Conservation (phyloP, 2,113 vertebrate species). For the Piprites chloris region DNA sequence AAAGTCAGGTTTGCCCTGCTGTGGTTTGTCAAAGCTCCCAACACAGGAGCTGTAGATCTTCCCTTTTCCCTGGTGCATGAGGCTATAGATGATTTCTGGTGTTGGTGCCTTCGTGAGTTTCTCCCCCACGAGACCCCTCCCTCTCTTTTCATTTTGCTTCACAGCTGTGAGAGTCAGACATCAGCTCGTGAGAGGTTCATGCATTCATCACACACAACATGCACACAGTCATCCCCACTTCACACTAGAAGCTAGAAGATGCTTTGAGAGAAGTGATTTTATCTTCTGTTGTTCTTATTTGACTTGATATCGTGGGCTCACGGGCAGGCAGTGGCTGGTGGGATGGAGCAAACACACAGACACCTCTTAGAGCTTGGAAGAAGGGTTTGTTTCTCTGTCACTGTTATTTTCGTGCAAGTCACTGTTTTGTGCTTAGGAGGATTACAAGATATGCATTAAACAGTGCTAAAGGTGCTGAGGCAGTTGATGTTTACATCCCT, state of each 20-base stretch:
- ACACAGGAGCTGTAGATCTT: not conserved
- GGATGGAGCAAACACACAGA: not conserved
- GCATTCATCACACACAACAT: not conserved
- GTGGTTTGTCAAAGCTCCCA: not conserved
- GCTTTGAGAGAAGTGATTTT: not conserved
- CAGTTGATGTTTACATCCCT: not conserved
- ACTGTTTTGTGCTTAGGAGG: not conserved
- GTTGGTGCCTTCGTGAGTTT: not conserved
- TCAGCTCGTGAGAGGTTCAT: not conserved
- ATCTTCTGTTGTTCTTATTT: not conserved
- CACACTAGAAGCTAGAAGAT: not conserved
- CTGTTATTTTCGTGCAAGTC: not conserved
- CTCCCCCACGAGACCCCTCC: not conserved
- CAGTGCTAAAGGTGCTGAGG: conserved; percentile 1
- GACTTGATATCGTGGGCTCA: not conserved
- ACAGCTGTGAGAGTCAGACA: no score
- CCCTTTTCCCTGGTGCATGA: not conserved
- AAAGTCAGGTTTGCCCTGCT: not conserved
- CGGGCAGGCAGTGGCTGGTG: not conserved
- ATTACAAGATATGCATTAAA: not conserved
- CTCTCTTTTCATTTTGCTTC: not conserved
- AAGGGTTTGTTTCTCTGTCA: not conserved
- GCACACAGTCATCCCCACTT: not conserved
- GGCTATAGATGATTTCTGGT: not conserved
- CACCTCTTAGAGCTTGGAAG: not conserved